A percentile compares a stretch with the other conserved stretches of the same genome.
Conservation (phyloP, 2,888 invertebrate genomes). For the Tetranychus truncatus region DNA sequence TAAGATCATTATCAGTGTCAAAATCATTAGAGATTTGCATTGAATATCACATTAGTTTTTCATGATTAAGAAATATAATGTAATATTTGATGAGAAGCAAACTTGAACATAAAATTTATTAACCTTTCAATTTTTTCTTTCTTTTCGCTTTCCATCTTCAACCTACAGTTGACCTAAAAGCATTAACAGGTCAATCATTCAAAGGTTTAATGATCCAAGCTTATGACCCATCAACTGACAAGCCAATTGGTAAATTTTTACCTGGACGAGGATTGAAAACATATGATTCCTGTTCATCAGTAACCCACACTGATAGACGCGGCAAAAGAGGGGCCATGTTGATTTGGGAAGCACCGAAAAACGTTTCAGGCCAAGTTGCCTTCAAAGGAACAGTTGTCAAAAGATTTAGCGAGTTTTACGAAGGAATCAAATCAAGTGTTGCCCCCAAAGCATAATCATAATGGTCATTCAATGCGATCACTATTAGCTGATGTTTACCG, state of each 20-base stretch:
- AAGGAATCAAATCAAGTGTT: conserved; percentile 5
- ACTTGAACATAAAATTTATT: background rate
- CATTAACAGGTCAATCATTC: conserved; percentile 23
- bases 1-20: no score
- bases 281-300: conserved; percentile 23
- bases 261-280: conserved; percentile 24
- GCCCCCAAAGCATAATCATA: background rate
- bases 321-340: conserved; percentile 25
- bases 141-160: conserved; percentile 4
- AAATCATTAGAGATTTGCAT: no score
- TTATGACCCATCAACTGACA: conserved; percentile 23
- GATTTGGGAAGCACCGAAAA: conserved; percentile 24
- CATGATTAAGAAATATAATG: no score
- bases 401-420: conserved; percentile 24
- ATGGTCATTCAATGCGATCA: background rate
- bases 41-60: no score
- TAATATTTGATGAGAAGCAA: no score
- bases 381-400: conserved; percentile 26
- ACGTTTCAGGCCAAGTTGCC: conserved; percentile 21
- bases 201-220: conserved; percentile 26
- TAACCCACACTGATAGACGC: conserved; percentile 23
- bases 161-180: conserved; percentile 12
- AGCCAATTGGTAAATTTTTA: conserved; percentile 23
- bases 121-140: background rate
- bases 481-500: no score